Base-by-base conservation (phyloP, 92 coral and sea anemone genomes). In the Pocillopora meandrina region DNA sequence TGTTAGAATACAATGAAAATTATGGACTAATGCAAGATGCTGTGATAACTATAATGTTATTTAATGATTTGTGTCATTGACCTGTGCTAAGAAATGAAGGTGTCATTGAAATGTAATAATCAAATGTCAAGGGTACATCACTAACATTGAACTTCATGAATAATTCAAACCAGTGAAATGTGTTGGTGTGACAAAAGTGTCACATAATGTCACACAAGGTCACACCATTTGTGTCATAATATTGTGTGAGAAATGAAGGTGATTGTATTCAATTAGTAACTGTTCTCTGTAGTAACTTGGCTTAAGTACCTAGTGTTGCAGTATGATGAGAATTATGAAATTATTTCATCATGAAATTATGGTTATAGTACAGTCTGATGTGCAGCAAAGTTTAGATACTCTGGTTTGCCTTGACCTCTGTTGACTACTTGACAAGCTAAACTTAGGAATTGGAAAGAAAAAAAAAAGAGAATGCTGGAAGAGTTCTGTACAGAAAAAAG, bases 1-100 rank as follows among this genome's bases (percentile, higher is more conserved):
- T 93, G 96, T 82, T 92, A 85, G 79, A 78, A 33, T 42, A 57
- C 42, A 63, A 20, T 65, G 10, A 10, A 34, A 69, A n/a, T 65
- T 65, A 65, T 65, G 36, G 34, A 65, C 68, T 9, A 3, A 65
- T 20, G 18, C 5, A 5, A 34, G 33, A 68, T 33, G 52, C 52
- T 42, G 52, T 7, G 8, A 42, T 10, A 67, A 31, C 15, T 8
- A 13, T 67, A 67, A 67, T 67, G 16, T 12, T 67, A 67, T 67
- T 67, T 67, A 59, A 67, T 67, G 31, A 67, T 26, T 67, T 67
- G 13, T 26, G 31, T 26, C 31, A 33, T 67, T 67, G 15, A 18
- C 10, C 17, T 42, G 26, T 65, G 31, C 70, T 31, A 23, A 65
- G 70, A 65, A 65, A 65, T 65, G 70, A 65, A 65, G 70, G 70